phyloP scores from a whole-genome alignment of 2,113 vertebrate species.

The Sakesphorus luctuosus region DNA sequence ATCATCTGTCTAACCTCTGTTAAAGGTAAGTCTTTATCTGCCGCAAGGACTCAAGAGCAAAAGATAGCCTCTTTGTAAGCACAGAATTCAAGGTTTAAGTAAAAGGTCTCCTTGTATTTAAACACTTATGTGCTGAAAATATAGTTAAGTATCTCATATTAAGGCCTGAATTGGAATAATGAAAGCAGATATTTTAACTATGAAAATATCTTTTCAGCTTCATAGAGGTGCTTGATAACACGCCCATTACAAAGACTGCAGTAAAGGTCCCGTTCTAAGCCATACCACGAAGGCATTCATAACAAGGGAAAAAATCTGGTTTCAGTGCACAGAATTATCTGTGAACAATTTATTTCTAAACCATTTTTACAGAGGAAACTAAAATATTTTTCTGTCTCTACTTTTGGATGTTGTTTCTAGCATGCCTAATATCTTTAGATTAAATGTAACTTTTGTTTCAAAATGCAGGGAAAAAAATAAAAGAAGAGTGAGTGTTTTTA shows the following conservation, averaged over 20 bases:
- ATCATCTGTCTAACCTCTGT: not conserved
- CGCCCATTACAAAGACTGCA: not conserved
- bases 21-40: not conserved
- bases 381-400: not conserved
- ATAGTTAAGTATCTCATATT: not conserved
- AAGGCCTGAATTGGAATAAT: not conserved
- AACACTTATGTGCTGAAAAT: not conserved
- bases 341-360: not conserved
- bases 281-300: not conserved
- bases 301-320: not conserved
- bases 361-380: not conserved
- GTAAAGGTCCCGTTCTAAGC: not conserved
- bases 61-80: not conserved
- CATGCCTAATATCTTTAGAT: not conserved
- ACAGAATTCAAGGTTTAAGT: not conserved
- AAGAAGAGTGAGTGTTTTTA: not conserved
- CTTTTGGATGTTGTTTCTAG: not conserved
- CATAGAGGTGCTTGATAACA: not conserved
- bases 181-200: not conserved
- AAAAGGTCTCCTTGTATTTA: not conserved
- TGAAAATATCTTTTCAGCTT: not conserved
- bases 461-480: not conserved
- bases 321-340: not conserved
- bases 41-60: not conserved
- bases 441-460: not conserved